Conservation (phyloP, 2,797 vertebrate genomes). For the Furcifer pardalis region DNA sequence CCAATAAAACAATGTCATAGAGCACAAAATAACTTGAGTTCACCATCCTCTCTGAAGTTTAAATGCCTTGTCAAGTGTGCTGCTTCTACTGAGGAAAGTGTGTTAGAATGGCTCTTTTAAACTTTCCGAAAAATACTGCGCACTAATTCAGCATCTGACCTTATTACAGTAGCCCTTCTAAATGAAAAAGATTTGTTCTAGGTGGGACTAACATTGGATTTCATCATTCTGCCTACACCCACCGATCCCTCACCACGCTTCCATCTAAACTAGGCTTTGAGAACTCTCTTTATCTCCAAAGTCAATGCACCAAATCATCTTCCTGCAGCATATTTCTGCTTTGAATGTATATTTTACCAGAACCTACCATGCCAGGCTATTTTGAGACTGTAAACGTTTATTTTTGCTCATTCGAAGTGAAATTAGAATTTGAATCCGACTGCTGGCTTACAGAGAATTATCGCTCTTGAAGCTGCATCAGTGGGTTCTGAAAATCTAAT, state of each 20-base stretch:
- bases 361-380: conserved; percentile 55
- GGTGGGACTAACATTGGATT: too few relatives aligned
- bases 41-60: conserved; percentile 12
- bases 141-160: conserved; percentile 29
- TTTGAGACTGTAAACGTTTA: conserved; percentile 44
- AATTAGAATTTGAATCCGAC: accelerated
- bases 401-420: accelerated
- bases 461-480: not conserved
- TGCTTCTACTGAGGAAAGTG: conserved; percentile 52
- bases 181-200: too few relatives aligned
- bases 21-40: conserved; percentile 38
- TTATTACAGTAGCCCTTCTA: conserved; percentile 9
- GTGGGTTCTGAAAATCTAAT: not conserved
- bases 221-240: too few relatives aligned
- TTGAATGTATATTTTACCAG: conserved; percentile 30
- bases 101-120: conserved; percentile 43
- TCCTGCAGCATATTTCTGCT: conserved; percentile 51
- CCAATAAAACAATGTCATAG: conserved; percentile 21
- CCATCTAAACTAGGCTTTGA: conserved; percentile 6
- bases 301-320: conserved; percentile 45
- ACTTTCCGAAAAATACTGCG: conserved; percentile 25
- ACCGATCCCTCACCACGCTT: not conserved
- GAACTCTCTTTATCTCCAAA: conserved; percentile 3
- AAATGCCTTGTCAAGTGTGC: conserved; percentile 38
- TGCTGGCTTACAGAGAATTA: not conserved